These are phyloP conservation scores for Heliconius cydno DNA, from an alignment of 2,888 invertebrate species.

Conservation along the genomic window DNA sequence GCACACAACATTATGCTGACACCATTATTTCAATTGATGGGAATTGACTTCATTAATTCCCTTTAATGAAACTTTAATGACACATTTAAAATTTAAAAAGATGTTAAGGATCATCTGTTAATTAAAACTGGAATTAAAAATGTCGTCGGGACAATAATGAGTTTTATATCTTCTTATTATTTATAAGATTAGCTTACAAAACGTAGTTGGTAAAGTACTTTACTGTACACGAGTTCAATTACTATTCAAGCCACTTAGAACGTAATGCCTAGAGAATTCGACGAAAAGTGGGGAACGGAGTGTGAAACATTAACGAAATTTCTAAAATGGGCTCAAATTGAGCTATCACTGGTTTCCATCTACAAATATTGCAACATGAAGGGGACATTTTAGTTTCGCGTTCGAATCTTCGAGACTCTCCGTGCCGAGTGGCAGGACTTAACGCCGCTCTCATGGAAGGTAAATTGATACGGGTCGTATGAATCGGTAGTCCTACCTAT, in stretches of 20 bases:
- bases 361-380: no score
- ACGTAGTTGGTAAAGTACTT: not conserved
- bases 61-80: conserved; percentile 16
- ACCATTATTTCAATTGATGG: conserved; percentile 28
- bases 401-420: no score
- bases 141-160: not conserved
- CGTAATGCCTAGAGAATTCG: not conserved
- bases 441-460: no score
- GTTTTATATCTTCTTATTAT: not conserved
- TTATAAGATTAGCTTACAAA: no score
- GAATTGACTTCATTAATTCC: conserved; percentile 18
- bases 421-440: no score
- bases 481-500: no score
- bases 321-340: no score
- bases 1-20: not conserved
- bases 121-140: not conserved
- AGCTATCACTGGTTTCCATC: no score
- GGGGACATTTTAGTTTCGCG: no score
- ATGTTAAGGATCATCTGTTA: conserved; percentile 1
- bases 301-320: no score
- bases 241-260: not conserved
- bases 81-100: not conserved
- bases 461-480: no score
- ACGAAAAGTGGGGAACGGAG: not conserved
- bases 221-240: not conserved